Conservation (phyloP, 2,797 vertebrate genomes). For the Enteromius treurensis region DNA sequence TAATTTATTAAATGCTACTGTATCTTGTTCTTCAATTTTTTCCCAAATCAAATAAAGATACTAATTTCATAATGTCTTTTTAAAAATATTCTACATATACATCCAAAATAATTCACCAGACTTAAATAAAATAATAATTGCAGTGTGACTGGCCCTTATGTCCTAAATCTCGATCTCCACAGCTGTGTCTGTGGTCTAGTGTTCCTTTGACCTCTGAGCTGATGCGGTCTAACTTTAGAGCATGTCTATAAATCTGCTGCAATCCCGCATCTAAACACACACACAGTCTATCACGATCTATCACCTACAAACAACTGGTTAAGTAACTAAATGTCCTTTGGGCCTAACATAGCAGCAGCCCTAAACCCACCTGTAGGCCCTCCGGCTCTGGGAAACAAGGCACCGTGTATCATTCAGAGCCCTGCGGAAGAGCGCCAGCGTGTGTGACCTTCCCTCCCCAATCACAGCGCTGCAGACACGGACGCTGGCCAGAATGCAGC, state of each 20-base stretch:
- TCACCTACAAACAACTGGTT: background rate
- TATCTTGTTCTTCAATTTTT: no score
- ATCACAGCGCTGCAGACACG: constrained; percentile 17
- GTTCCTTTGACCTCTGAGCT: background rate
- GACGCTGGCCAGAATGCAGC: constrained; percentile 30
- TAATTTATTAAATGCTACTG: no score
- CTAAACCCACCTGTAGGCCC: constrained; percentile 63
- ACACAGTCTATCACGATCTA: background rate
- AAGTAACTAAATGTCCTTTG: background rate
- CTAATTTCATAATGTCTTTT: no score
- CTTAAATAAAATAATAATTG: background rate
- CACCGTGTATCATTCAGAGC: constrained; percentile 50
- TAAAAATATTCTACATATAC: no score
- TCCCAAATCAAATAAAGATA: no score
- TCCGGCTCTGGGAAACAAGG: constrained; percentile 61
- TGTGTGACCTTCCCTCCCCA: constrained; percentile 48
- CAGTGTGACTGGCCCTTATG: background rate
- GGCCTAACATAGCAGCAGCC: constrained; percentile 28
- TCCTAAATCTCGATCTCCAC: background rate
- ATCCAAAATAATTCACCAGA: no score
- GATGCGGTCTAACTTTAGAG: constrained; percentile 65
- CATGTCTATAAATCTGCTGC: constrained; percentile 64
- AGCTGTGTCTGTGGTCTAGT: no score
- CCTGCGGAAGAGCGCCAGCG: constrained; percentile 66
- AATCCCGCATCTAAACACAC: background rate